A percentile compares a stretch with the other conserved stretches of the same genome.
Conservation (phyloP, 2,113 vertebrate genomes). For the Strigops habroptila region DNA sequence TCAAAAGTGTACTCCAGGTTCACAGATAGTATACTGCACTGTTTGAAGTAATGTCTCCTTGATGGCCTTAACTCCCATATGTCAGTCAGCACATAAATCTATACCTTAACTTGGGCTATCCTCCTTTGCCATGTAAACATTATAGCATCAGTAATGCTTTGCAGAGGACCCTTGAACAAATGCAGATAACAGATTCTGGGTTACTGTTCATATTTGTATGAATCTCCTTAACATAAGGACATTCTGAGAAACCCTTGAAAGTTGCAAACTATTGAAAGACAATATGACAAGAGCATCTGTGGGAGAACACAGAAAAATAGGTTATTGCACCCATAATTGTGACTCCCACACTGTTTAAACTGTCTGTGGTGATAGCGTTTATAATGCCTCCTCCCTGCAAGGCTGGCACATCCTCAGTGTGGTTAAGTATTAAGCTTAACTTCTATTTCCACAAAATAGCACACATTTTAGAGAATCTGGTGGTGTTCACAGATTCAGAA, state of each 20-base stretch:
- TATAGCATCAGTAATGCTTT: background rate
- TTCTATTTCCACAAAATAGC: conserved; percentile 19
- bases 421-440: conserved; percentile 15
- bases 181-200: background rate
- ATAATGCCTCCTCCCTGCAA: conserved; percentile 53
- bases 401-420: background rate
- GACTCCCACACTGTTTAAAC: conserved; percentile 73
- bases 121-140: background rate
- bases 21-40: background rate
- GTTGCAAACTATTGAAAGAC: conserved; percentile 54
- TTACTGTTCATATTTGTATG: background rate
- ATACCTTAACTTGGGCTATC: background rate
- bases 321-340: conserved; percentile 75
- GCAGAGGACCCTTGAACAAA: background rate
- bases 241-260: conserved; percentile 48
- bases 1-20: background rate
- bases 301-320: conserved; percentile 72
- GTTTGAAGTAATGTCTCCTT: background rate
- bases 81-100: background rate
- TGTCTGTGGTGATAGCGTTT: conserved; percentile 64
- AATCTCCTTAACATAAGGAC: conserved; percentile 36
- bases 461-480: background rate
- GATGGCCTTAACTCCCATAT: background rate
- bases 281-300: conserved; percentile 64
- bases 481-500: background rate